Percentiles rank a stretch among this genome's conserved stretches.
phyloP scores from a whole-genome alignment of 2,113 vertebrate species.

The Phoxinus phoxinus region DNA sequence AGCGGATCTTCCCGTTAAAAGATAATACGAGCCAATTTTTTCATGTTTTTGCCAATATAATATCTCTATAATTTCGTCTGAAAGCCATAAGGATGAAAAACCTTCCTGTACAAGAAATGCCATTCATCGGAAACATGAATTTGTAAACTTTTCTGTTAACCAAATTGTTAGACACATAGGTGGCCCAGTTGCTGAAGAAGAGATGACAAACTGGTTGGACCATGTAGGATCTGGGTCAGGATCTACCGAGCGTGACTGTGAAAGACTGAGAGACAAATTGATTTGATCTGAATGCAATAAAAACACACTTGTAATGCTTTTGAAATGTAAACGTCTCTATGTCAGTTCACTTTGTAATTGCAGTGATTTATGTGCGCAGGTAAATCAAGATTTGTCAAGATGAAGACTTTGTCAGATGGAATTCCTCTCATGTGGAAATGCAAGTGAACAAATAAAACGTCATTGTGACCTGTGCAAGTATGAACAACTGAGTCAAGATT shows the following conservation, averaged over 20 bases:
- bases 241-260: background rate
- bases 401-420: constrained; percentile 10
- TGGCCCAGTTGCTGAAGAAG: background rate
- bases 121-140: too few species aligned
- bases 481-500: constrained; percentile 21
- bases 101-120: background rate
- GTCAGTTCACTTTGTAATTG: background rate
- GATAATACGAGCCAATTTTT: background rate
- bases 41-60: background rate
- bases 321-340: constrained; percentile 20
- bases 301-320: background rate
- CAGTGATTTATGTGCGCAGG: constrained; percentile 6
- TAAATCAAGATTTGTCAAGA: constrained; percentile 20
- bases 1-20: background rate
- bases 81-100: constrained; percentile 14
- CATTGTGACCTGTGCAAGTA: constrained; percentile 16
- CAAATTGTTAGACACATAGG: constrained; percentile 41
- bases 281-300: constrained; percentile 11
- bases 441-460: background rate
- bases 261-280: background rate
- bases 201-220: constrained; percentile 2
- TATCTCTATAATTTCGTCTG: background rate
- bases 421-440: constrained; percentile 27
- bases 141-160: background rate
- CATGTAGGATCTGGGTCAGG: background rate